Evolutionary conservation across 2,888 invertebrate species (phyloP).

Genomic region (Sialis lutaria): DNA sequence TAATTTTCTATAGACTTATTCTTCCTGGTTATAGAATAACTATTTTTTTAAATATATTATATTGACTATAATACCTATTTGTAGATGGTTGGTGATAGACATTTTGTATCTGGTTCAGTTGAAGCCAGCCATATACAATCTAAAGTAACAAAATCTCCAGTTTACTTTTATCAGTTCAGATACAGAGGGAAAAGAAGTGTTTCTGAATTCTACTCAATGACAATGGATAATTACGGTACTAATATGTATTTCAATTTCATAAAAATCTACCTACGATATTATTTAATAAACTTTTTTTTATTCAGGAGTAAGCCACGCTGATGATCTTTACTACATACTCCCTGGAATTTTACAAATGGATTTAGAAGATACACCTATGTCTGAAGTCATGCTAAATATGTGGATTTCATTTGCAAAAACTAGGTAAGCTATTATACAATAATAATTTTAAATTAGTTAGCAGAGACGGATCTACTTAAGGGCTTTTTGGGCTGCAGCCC

Average conservation of each 20-base stretch:
- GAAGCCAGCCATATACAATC: conserved; percentile 37
- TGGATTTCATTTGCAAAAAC: conserved; percentile 31
- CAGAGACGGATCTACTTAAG: too few relatives aligned
- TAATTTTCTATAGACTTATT: not conserved
- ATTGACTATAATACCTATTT: conserved; percentile 7
- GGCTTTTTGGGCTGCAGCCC: too few relatives aligned
- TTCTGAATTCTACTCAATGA: conserved; percentile 22
- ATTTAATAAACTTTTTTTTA: not conserved
- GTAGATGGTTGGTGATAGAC: conserved; percentile 41
- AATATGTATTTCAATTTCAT: not conserved
- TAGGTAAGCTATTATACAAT: conserved; percentile 23
- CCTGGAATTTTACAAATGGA: conserved; percentile 23
- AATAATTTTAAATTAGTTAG: too few relatives aligned
- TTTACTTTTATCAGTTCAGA: conserved; percentile 39
- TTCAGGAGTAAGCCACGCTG: conserved; percentile 12
- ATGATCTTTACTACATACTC: conserved; percentile 36
- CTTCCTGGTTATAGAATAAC: not conserved
- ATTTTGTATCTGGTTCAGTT: conserved; percentile 35
- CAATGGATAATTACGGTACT: conserved; percentile 30
- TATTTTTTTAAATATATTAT: not conserved
- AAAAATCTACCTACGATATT: not conserved
- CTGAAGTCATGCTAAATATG: conserved; percentile 29
- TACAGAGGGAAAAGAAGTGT: conserved; percentile 14
- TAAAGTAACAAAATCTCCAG: conserved; percentile 31
- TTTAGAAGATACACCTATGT: conserved; percentile 28